phyloP scores from a whole-genome alignment of 2,888 invertebrate genomes.

The Caenorhabditis sp. region DNA sequence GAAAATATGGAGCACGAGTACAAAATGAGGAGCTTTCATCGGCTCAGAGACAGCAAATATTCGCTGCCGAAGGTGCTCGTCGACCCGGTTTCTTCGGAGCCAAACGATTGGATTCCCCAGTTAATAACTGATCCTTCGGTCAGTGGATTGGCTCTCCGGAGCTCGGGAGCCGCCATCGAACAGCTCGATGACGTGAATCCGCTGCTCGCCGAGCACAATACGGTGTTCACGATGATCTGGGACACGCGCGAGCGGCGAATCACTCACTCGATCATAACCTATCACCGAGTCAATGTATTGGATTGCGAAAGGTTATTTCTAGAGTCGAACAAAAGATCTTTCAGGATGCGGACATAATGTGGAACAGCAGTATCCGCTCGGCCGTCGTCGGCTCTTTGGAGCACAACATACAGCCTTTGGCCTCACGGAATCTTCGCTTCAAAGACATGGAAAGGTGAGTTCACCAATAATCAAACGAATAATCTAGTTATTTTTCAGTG shows the following conservation, averaged over 20 bases:
- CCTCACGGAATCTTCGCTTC: conserved; percentile 31
- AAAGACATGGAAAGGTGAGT: conserved; percentile 36
- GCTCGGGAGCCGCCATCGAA: background rate
- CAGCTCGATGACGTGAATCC: conserved; percentile 6
- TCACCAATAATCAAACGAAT: too few species aligned
- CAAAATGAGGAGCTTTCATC: conserved; percentile 34
- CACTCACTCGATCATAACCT: conserved; percentile 48
- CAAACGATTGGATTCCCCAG: conserved; percentile 22
- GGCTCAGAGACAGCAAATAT: conserved; percentile 13
- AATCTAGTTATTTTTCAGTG: conserved; percentile 24
- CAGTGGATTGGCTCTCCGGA: conserved; percentile 29
- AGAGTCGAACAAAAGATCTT: too few species aligned
- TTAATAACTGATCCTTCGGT: conserved; percentile 5
- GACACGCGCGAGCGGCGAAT: conserved; percentile 17
- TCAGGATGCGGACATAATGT: conserved; percentile 42
- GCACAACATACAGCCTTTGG: conserved; percentile 40
- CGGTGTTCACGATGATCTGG: conserved; percentile 46
- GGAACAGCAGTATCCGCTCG: conserved; percentile 37
- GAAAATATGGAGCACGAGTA: conserved; percentile 26
- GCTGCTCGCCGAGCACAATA: conserved; percentile 6
- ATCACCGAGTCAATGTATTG: conserved; percentile 48
- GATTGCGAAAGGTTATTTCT: too few species aligned
- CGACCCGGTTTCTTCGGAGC: conserved; percentile 27
- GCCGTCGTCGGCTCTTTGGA: conserved; percentile 28
- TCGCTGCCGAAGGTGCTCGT: conserved; percentile 29